Evolutionary conservation across 2,888 invertebrate genomes (phyloP), one percentile per base, ranked within the genome.

Genomic region (Meloe dianella): DNA sequence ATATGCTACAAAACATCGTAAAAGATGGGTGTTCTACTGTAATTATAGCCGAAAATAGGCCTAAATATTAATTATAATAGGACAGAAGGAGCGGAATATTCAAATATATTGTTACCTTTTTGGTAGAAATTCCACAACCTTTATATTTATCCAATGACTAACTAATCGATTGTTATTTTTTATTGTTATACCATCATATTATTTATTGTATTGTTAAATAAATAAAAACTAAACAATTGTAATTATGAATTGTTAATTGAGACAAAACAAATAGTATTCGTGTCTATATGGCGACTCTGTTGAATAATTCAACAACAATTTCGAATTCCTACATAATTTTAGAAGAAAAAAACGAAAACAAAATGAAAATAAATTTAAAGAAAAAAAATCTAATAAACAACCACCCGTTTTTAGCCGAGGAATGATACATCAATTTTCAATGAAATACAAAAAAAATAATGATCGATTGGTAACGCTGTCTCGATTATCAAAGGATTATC

Each of bases 401-500:
- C 63, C 66, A 60, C 60, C 54, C 27, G 35, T 22, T 57, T 10
- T 32, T 32, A 12, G 4, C 38, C 5, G 10, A 71, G 61, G 17
- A 77, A 81, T 83, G 82, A 83, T 79, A 77, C 82, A 81, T 82
- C 83, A 82, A 80, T 78, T 82, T 82, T 78, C 75, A 74, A 73
- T 72, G 75, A 80, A 80, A 79, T 80, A 80, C 81, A 82, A 81
- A 81, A 80, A 82, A 82, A 81, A n/a, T n/a, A 81, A 80, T 83
- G 83, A 83, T 83, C 79, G 83, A 83, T 83, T 82, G 80, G 81
- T 72, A 77, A 81, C 81, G 82, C 80, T 75, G 76, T 81, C 82
- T 82, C 80, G 81, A 82, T 83, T 81, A 80, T 74, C 79, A 82
- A 82, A 82, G 82, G 82, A 82, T 82, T 82, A 81, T 80, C 80